These are phyloP conservation scores for Andrena dorsata DNA, from an alignment of 2,888 invertebrate genomes.

Conservation along the genomic window DNA sequence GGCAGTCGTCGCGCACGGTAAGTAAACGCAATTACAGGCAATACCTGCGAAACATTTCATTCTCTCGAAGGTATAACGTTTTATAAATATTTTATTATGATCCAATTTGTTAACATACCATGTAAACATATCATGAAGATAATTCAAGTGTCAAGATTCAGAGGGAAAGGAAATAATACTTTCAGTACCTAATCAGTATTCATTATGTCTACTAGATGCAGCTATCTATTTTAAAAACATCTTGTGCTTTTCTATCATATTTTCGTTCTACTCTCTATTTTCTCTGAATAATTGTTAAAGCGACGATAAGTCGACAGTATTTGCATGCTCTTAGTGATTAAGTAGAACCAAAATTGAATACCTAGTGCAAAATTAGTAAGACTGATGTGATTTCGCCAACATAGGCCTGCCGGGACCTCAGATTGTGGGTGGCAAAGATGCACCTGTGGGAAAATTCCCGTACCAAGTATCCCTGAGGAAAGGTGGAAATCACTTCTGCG, in stretches of 20 bases:
- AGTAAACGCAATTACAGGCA: background rate
- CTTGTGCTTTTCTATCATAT: too few species aligned
- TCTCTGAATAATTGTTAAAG: too few species aligned
- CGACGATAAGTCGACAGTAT: too few species aligned
- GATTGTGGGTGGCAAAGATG: slow-evolving; percentile 86
- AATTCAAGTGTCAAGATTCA: too few species aligned
- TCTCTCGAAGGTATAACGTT: background rate
- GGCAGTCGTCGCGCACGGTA: slow-evolving; percentile 30
- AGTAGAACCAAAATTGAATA: background rate
- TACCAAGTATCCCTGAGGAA: slow-evolving; percentile 86
- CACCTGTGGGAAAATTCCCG: slow-evolving; percentile 86
- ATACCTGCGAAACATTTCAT: background rate
- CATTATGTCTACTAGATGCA: too few species aligned
- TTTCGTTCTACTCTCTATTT: too few species aligned
- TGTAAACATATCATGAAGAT: too few species aligned
- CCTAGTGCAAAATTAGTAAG: background rate
- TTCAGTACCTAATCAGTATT: too few species aligned
- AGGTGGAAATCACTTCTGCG: slow-evolving; percentile 86
- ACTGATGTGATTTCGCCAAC: background rate
- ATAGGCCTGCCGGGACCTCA: slow-evolving; percentile 58
- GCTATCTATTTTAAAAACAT: too few species aligned
- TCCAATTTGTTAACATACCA: too few species aligned
- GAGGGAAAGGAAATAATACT: too few species aligned
- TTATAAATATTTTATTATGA: background rate
- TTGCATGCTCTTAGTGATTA: too few species aligned